Base-by-base conservation (phyloP, 2,888 invertebrate species). In the Lasioglossum calceatum region DNA sequence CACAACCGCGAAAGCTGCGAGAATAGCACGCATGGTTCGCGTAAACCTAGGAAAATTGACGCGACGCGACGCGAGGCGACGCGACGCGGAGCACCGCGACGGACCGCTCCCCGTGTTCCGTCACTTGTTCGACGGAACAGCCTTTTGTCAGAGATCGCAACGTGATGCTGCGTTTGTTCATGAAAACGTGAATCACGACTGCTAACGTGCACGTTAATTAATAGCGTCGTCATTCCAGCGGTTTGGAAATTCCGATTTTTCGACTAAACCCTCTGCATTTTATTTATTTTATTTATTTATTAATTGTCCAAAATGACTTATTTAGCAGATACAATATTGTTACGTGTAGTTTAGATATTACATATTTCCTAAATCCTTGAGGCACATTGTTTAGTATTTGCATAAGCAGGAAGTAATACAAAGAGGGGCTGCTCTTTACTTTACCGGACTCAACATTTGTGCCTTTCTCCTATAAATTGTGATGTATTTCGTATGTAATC, bases 91-190 rank as follows among this genome's bases (percentile, higher is more conserved):
- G 58, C 58, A 3, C 3, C 39, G 44, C 70, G 70, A 23, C 39
- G 12, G 77, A 64, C 79, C 47, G 77, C 50, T 77, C 64, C 23
- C n/a, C 42, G 44, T 67, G 50, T 81, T 77, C 47, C n/a, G 77
- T 64, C 19, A 19, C 23, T 50, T 7, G 70, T 70, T 54, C 71
- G 72, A 72, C 74, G 75, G 72, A 73, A 27, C 73, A 23, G 44
- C 32, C 58, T 79, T 79, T 79, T 44, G 74, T 80, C 64, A 36
- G 23, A 3, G 39, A 36, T n/a, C 44, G 7, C n/a, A n/a, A 58
- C 61, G 44, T n/a, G 5, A 64, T n/a, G n/a, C 47, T 75, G 36
- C 36, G 44, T 32, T 23, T 16, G 32, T 32, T 54, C 36, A 39
- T 70, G 23, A 23, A 1, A 42, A 39, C 70, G 23, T n/a, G 39